Percentiles rank a stretch among this genome's conserved stretches.
phyloP scores from a whole-genome alignment of 2,797 vertebrate genomes.

The Lophotriccus pileatus region DNA sequence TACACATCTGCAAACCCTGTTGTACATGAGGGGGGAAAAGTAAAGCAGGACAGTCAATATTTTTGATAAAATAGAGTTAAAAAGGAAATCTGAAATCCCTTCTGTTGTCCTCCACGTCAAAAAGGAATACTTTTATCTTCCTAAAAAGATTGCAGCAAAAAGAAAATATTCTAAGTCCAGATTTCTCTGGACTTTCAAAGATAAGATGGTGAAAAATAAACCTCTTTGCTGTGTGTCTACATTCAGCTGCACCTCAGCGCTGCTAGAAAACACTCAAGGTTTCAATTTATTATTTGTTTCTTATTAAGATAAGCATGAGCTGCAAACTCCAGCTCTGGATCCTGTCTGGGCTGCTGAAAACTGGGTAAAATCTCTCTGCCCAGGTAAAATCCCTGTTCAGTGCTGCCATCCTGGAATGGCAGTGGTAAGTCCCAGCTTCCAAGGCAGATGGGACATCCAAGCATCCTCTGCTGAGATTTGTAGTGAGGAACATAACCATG shows the following conservation, averaged over 20 bases:
- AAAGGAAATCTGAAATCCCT: constrained; percentile 29
- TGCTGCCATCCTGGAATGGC: neutral
- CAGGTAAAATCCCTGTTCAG: neutral
- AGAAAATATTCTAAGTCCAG: neutral
- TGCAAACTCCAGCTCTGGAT: neutral
- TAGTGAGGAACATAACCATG: neutral
- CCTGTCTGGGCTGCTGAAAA: neutral
- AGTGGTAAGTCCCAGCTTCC: neutral
- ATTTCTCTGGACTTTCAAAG: neutral
- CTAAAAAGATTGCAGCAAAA: neutral
- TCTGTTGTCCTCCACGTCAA: neutral
- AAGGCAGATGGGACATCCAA: neutral
- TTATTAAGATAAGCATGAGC: neutral
- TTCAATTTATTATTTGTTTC: neutral
- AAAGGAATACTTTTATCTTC: constrained; percentile 16
- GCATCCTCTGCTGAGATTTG: neutral
- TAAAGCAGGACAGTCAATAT: neutral
- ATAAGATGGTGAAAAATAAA: neutral
- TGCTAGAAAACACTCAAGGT: neutral
- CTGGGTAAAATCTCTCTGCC: neutral
- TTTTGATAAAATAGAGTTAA: neutral
- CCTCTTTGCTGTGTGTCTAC: neutral
- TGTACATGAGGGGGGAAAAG: neutral
- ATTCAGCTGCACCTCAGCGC: neutral
- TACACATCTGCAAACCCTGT: neutral